These are phyloP conservation scores for Peromyscus eremicus DNA, from an alignment of 2,797 vertebrate species.

Conservation along the genomic window DNA sequence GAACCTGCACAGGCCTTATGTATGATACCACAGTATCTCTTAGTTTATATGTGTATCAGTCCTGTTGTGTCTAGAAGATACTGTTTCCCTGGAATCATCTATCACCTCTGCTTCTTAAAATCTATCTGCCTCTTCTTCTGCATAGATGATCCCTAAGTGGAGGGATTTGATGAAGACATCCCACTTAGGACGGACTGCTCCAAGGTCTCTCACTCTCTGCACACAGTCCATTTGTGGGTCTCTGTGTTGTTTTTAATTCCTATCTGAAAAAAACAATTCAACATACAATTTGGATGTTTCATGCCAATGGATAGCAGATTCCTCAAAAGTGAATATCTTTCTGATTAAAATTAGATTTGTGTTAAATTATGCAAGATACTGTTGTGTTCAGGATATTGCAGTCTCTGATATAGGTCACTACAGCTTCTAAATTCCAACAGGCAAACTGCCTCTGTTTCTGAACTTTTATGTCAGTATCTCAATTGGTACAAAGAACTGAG, in stretches of 20 bases:
- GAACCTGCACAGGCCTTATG: not conserved
- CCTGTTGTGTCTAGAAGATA: not conserved
- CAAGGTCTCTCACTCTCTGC: not conserved
- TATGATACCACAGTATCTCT: not conserved
- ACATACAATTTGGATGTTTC: not conserved
- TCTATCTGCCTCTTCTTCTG: not conserved
- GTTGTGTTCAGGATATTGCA: not conserved
- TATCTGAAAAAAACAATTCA: not conserved
- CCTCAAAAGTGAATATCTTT: not conserved
- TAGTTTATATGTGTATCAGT: not conserved
- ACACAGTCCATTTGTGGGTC: not conserved
- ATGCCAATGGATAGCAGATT: not conserved
- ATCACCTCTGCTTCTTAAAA: too few relatives aligned
- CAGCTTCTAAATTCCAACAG: not conserved
- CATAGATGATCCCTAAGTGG: not conserved
- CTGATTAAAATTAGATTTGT: not conserved
- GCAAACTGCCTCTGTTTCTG: not conserved
- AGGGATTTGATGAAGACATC: not conserved
- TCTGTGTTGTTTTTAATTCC: not conserved
- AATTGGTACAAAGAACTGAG: not conserved
- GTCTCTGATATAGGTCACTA: not conserved
- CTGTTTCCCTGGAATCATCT: not conserved
- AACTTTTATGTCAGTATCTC: not conserved
- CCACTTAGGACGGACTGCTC: not conserved
- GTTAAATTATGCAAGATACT: not conserved